Evolutionary conservation across 2,888 invertebrate genomes (phyloP).

Genomic region (Apodemia duryi): DNA sequence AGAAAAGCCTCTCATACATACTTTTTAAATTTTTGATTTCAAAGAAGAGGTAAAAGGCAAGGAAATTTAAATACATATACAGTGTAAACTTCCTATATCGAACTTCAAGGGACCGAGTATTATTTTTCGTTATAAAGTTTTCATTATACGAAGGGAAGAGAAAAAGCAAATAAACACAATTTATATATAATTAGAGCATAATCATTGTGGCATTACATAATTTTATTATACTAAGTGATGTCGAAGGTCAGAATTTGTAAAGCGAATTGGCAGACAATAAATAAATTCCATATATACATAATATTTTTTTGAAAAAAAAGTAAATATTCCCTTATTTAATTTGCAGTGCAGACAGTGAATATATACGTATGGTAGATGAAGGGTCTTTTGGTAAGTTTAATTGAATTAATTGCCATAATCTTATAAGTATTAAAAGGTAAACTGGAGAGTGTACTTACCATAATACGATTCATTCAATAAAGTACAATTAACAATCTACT

Average conservation of each 20-base stretch:
- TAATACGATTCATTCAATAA: neutral
- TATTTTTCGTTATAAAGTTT: too few species aligned
- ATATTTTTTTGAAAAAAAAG: neutral
- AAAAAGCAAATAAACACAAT: neutral
- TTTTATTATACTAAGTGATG: slow-evolving; percentile 44
- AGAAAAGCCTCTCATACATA: too few species aligned
- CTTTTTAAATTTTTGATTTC: too few species aligned
- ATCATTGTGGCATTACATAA: slow-evolving; percentile 54
- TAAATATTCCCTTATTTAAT: slow-evolving; percentile 31
- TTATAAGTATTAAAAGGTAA: neutral
- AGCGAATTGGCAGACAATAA: slow-evolving; percentile 50
- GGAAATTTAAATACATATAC: too few species aligned
- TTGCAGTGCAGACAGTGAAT: slow-evolving; percentile 72
- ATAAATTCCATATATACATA: neutral
- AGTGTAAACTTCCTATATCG: too few species aligned
- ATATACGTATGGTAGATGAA: slow-evolving; percentile 68
- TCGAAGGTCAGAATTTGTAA: slow-evolving; percentile 62
- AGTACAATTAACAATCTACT: neutral
- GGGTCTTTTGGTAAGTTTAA: slow-evolving; percentile 57
- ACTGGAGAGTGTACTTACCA: neutral
- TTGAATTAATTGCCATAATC: slow-evolving; percentile 5
- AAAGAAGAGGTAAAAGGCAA: too few species aligned
- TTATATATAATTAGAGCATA: neutral
- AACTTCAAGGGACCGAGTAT: too few species aligned
- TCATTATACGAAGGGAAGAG: too few species aligned